Percentiles rank a stretch among this genome's conserved stretches.
These are phyloP conservation scores for Hirudinaria manillensis DNA, from an alignment of 2,888 invertebrate species.

Conservation along the genomic window DNA sequence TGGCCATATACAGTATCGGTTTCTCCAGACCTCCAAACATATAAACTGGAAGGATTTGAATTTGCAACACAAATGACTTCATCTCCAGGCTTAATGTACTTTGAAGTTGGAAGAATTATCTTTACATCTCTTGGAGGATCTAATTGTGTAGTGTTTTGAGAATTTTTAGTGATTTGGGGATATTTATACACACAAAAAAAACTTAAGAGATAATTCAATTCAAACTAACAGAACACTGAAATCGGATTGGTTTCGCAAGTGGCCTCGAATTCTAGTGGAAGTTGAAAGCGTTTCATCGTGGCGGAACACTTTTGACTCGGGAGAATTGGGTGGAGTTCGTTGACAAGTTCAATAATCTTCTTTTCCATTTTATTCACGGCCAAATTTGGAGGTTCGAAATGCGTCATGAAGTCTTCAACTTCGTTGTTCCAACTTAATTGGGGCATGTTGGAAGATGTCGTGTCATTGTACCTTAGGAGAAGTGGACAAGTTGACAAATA, in stretches of 20 bases:
- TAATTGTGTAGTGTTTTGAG: not conserved
- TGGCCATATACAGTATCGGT: not conserved
- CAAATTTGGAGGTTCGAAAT: not conserved
- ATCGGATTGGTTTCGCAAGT: conserved; percentile 6
- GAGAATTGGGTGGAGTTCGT: not conserved
- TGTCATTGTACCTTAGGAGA: not conserved
- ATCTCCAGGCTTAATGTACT: not conserved
- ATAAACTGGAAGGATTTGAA: conserved; percentile 1
- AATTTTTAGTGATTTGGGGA: too few relatives aligned
- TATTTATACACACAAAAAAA: too few relatives aligned
- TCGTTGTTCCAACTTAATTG: not conserved
- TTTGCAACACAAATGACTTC: conserved; percentile 5
- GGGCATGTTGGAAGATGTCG: not conserved
- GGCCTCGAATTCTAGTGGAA: not conserved
- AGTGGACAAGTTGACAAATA: not conserved
- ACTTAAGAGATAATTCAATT: not conserved
- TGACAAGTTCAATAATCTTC: not conserved
- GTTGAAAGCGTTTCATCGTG: not conserved
- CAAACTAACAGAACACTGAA: not conserved
- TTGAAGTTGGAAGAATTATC: not conserved
- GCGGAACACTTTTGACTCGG: conserved; percentile 2
- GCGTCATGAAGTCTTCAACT: not conserved
- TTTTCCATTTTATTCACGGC: not conserved
- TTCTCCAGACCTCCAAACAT: not conserved
- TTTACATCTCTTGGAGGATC: not conserved